phyloP scores from a whole-genome alignment of 2,113 vertebrate genomes.

The Furnarius figulus region DNA sequence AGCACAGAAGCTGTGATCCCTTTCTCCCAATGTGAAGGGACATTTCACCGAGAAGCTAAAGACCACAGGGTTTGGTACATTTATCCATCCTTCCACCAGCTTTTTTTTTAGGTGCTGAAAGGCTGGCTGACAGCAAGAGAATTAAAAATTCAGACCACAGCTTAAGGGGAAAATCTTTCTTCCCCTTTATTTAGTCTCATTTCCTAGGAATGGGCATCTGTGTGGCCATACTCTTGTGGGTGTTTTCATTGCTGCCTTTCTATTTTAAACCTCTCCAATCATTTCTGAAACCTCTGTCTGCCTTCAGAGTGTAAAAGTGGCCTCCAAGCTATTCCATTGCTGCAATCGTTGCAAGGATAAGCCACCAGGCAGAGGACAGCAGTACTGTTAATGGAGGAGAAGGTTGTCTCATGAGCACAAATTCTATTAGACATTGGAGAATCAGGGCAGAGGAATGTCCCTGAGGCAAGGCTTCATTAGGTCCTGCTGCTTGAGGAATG shows the following conservation, averaged over 20 bases:
- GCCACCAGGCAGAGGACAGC: background rate
- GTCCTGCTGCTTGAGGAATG: slow-evolving; percentile 59
- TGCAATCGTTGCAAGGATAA: background rate
- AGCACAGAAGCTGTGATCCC: background rate
- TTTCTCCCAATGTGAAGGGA: background rate
- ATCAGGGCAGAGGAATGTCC: slow-evolving; percentile 31
- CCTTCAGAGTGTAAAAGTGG: background rate
- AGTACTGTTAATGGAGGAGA: background rate
- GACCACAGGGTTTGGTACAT: background rate
- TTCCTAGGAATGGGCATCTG: background rate
- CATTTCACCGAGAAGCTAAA: background rate
- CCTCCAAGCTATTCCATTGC: background rate
- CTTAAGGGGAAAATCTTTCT: background rate
- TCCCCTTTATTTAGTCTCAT: background rate
- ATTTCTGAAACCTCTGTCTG: background rate
- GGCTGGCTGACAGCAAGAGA: background rate
- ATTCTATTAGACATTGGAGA: slow-evolving; percentile 34
- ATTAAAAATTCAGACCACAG: background rate
- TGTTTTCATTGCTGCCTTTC: background rate
- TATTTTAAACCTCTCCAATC: background rate
- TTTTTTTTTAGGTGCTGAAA: background rate
- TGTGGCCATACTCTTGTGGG: background rate
- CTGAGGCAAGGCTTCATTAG: slow-evolving; percentile 27
- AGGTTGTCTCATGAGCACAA: background rate
- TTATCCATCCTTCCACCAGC: background rate